Base-by-base conservation (phyloP, 2,888 invertebrate genomes). In the Noctua janthe region DNA sequence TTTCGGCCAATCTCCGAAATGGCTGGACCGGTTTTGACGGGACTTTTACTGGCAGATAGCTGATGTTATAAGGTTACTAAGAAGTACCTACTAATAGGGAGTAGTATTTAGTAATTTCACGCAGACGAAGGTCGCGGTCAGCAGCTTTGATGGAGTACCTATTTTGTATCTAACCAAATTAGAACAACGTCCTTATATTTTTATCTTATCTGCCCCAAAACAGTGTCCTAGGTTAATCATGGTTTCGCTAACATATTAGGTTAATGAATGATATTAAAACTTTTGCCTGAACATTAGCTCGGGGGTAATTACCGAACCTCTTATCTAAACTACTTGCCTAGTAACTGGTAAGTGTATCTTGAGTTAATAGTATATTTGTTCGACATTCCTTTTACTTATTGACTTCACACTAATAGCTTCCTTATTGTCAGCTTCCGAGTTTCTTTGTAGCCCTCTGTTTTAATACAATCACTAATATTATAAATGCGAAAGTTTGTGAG, bases 281-380 rank as follows among this genome's bases (percentile, higher is more conserved):
- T 82, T 86, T 86, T 71, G 67, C 85, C 43, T 17, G 67, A 35
- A 67, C 88, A 81, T 88, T 82, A 76, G 51, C 69, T 62, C 29
- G 11, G 66, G 64, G 62, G 51, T n/a, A 59, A 85, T 85, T 81
- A 88, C 76, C 72, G 70, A 86, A 85, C 64, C 74, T 86, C 39
- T 88, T 88, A 86, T 76, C 86, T 67, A 29, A 76, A 85, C 47
- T 51, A 59, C 64, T 29, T 29, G 66, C 70, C 35, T 35, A 39
- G 83, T 66, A 78, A 56, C 51, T 77, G n/a, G 76, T 86, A 86
- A 82, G 49, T 86, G 51, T 85, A 74, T 73, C 43, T 84, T 59
- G 59, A 81, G 74, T 74, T 88, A 77, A 86, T 85, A 70, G 71
- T 15, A 71, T 75, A 78, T 88, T 93, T 93, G 91, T 94, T 92